Evolutionary conservation across 2,113 vertebrate genomes (phyloP).

Genomic region (Carollia perspicillata): DNA sequence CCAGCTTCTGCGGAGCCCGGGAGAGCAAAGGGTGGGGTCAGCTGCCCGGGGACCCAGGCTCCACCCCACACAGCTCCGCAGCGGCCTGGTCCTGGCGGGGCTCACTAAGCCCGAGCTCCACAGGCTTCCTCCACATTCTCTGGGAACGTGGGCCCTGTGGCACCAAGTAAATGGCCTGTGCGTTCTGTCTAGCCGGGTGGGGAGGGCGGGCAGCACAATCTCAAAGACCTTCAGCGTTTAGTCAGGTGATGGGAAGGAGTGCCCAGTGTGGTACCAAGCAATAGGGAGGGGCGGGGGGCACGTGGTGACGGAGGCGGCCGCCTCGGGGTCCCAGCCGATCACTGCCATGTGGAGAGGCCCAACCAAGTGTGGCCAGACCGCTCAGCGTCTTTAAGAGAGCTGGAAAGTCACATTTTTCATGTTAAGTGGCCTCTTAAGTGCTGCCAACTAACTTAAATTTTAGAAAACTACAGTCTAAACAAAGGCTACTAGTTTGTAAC

Average conservation of each 20-base stretch:
- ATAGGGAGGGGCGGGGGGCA: background rate
- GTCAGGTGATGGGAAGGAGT: background rate
- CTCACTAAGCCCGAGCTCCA: background rate
- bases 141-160: background rate
- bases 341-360: background rate
- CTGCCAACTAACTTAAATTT: background rate
- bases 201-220: background rate
- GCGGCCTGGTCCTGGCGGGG: background rate
- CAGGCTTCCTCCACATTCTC: background rate
- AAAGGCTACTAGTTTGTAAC: background rate
- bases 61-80: background rate
- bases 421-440: background rate
- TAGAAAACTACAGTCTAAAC: background rate
- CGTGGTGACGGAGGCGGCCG: background rate
- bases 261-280: background rate
- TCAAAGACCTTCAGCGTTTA: background rate
- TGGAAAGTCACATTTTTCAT: background rate
- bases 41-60: background rate
- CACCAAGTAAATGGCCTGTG: background rate
- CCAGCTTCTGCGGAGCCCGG: conserved; percentile 85
- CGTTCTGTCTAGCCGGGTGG: background rate
- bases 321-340: background rate
- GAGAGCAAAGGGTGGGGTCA: background rate
- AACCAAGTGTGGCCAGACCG: background rate
- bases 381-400: background rate